Percentiles rank a stretch among this genome's conserved stretches.
Evolutionary conservation across 2,113 vertebrate genomes (phyloP).

Genomic region (Aegithalos caudatus): DNA sequence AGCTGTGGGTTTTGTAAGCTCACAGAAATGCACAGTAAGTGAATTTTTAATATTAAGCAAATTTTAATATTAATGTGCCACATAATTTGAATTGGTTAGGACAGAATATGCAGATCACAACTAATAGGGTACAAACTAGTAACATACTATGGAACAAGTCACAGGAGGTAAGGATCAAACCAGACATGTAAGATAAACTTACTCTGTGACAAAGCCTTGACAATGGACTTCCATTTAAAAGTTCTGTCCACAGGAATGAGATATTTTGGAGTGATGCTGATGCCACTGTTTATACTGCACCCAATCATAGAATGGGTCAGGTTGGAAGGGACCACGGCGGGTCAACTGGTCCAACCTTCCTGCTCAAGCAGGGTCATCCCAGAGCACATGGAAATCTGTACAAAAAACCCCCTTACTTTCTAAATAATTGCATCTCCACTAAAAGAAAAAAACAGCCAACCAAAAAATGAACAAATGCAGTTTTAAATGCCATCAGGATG

Average conservation of each 20-base stretch:
- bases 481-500: background rate
- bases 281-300: background rate
- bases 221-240: background rate
- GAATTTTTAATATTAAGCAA: background rate
- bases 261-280: background rate
- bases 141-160: background rate
- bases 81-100: background rate
- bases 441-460: background rate
- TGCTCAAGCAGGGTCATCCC: background rate
- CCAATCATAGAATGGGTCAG: background rate
- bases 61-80: background rate
- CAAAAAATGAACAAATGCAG: background rate
- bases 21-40: background rate
- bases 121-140: too few relatives aligned
- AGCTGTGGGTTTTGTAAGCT: background rate
- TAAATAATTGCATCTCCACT: background rate
- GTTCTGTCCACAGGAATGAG: background rate
- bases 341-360: background rate
- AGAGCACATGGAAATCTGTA: background rate
- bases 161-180: background rate
- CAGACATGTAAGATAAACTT: background rate
- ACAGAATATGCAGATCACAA: background rate
- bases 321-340: background rate
- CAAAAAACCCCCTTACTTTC: background rate
- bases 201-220: background rate